Percentiles rank a stretch among this genome's conserved stretches.
phyloP scores from a whole-genome alignment of 2,888 invertebrate genomes.

The Heliconius erato region DNA sequence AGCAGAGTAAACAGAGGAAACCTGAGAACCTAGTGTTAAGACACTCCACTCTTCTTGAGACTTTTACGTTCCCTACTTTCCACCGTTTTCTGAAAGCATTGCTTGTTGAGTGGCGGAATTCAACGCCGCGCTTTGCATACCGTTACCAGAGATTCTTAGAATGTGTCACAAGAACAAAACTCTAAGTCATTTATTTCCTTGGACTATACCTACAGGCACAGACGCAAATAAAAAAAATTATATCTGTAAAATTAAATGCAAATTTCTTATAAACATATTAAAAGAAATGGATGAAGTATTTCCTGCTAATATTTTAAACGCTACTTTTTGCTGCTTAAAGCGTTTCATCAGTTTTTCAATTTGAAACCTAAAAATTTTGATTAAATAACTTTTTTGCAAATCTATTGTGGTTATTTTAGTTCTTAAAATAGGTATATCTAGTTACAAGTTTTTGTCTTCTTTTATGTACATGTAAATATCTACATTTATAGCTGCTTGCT shows the following conservation, averaged over 20 bases:
- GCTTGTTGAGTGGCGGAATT: not conserved
- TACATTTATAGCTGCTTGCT: too few relatives aligned
- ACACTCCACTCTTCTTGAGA: not conserved
- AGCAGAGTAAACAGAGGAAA: not conserved
- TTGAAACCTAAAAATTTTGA: slow-evolving; percentile 3
- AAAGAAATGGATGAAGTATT: not conserved
- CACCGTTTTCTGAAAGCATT: not conserved
- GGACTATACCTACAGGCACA: not conserved
- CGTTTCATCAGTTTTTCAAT: not conserved
- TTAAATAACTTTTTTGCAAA: not conserved
- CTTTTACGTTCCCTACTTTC: not conserved
- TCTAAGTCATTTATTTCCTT: not conserved
- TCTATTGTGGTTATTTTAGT: not conserved
- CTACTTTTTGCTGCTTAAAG: not conserved
- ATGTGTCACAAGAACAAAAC: not conserved
- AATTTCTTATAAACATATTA: not conserved
- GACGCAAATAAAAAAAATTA: too few relatives aligned
- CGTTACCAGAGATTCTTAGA: not conserved
- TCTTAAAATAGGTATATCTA: not conserved
- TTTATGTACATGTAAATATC: not conserved
- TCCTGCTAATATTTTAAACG: not conserved
- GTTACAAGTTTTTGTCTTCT: too few relatives aligned
- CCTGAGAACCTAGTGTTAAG: not conserved
- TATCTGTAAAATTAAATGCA: not conserved
- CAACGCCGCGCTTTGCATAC: not conserved